These are phyloP conservation scores for Sebastes trivittatus DNA, from an alignment of 2,797 vertebrate genomes.

Conservation along the genomic window DNA sequence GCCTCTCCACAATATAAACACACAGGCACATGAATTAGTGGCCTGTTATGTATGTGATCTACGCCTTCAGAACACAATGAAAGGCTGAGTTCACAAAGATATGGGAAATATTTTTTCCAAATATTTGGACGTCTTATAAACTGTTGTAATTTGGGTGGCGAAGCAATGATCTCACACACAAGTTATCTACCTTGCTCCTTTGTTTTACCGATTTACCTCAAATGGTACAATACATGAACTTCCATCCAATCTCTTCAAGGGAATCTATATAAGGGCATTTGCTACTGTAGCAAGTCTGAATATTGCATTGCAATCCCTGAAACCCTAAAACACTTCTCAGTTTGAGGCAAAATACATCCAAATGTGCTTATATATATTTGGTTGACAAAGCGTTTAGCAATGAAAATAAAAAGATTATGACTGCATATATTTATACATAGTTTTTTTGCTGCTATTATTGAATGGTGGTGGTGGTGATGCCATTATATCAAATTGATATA, in stretches of 20 bases:
- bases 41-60: conserved; percentile 59
- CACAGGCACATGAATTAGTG: conserved; percentile 46
- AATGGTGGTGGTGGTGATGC: not conserved
- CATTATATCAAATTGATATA: not conserved
- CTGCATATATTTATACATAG: not conserved
- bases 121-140: conserved; percentile 71
- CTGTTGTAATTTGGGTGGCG: conserved; percentile 56
- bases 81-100: conserved; percentile 60
- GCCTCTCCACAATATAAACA: conserved; percentile 61
- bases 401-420: not conserved
- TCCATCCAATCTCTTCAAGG: not conserved
- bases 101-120: conserved; percentile 58
- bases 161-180: conserved; percentile 39
- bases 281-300: not conserved
- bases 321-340: not conserved
- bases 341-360: not conserved
- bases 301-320: not conserved
- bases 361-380: not conserved
- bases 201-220: conserved; percentile 50
- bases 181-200: conserved; percentile 51
- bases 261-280: not conserved
- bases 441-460: conserved; percentile 3
- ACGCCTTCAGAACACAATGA: conserved; percentile 63
- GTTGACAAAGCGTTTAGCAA: not conserved
- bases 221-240: conserved; percentile 22